Evolutionary conservation across 2,797 vertebrate species (phyloP).

Genomic region (Hemitrygon akajei): DNA sequence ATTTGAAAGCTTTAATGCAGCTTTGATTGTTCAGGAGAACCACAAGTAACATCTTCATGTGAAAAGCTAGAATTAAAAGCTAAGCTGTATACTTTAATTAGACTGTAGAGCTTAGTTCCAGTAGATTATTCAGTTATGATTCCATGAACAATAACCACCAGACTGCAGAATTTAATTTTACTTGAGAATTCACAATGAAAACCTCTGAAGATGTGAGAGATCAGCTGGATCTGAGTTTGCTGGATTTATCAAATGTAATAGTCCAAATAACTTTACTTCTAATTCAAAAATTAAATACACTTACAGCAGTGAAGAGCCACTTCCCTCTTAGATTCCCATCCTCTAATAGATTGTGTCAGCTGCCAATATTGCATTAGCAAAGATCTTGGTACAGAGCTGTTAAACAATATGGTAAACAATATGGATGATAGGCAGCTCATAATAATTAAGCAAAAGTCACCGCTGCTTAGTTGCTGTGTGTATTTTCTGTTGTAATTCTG

Average conservation of each 20-base stretch:
- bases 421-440: not conserved
- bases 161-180: conserved; percentile 14
- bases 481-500: not conserved
- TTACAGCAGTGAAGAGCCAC: no score
- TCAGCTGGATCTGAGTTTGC: not conserved
- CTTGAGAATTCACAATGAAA: conserved; percentile 28
- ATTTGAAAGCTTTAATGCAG: not conserved
- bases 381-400: not conserved
- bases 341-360: not conserved
- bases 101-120: not conserved
- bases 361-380: not conserved
- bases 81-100: not conserved
- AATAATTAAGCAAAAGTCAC: not conserved
- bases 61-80: not conserved
- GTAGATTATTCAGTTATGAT: not conserved
- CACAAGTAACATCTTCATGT: not conserved
- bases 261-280: not conserved
- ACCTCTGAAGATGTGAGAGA: not conserved
- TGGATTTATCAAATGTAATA: not conserved
- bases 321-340: not conserved
- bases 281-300: not conserved
- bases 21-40: not conserved
- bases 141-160: not conserved
- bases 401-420: not conserved
- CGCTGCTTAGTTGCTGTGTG: not conserved